Evolutionary conservation across 2,888 invertebrate genomes (phyloP), one percentile per base, ranked within the genome.

Genomic region (Apotomis turbidana): DNA sequence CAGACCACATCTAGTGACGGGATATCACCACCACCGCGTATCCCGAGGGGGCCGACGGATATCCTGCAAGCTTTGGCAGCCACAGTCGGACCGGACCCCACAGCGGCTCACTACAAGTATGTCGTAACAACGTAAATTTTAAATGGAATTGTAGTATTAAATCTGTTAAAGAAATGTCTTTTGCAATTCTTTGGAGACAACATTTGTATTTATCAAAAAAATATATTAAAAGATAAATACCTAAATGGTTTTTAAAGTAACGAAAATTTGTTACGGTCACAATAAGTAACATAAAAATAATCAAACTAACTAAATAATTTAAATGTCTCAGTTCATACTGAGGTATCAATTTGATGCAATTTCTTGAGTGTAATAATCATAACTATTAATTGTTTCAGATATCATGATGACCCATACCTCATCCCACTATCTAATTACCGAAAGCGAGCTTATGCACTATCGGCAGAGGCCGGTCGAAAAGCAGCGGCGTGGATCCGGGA

Each of bases 371-470:
- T 46, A 57, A 3, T 36, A 27, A 12, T 6, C 38, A n/a, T n/a
- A 12, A 38, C 12, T 52, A n/a, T 10, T 36, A 74, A n/a, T 55
- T 70, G 75, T 83, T 86, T 13, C 76, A 94, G 94, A 84, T 98
- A 96, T 85, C 97, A 97, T 80, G 98, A 99, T 94, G 99, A 99
- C 90, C 98, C 98, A 0, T 98, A 94, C 82, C 93, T 98, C 13
- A 96, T 96, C 77, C 98, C 98, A 0, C 87, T 93, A 73, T 97
- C 97, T 8, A 97, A 96, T 87, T 91, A 83, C 76, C 93, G 94
- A 85, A 77, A 97, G 87, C 93, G 98, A 75, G 90, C 95, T 0
- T 98, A 94, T 89, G 96, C 97, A 0, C 89, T 98, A 82, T 95
- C 98, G 0, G 96, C 97, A 77, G 98, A 98, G 87, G 95, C 98